Conservation (phyloP, 2,113 vertebrate species). For the Chloropsis cyanopogon region DNA sequence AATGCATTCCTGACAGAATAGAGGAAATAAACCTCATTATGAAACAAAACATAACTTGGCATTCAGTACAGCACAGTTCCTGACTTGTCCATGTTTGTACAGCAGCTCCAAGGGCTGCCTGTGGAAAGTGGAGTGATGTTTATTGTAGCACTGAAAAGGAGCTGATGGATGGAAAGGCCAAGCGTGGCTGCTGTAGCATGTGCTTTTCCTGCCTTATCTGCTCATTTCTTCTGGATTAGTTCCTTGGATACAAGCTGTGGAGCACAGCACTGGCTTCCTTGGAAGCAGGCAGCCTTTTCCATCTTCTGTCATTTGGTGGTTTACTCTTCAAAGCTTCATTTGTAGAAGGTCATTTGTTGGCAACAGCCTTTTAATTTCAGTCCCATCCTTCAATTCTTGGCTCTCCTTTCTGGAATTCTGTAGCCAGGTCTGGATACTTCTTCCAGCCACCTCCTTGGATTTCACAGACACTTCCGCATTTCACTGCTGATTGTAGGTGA, state of each 20-base stretch:
- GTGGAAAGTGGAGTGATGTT: background rate
- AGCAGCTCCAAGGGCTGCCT: background rate
- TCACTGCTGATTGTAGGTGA: background rate
- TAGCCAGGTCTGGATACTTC: background rate
- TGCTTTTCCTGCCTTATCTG: background rate
- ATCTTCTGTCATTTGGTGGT: background rate
- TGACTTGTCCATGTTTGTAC: background rate
- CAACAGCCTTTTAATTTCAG: background rate
- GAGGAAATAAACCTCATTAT: background rate
- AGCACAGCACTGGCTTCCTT: background rate
- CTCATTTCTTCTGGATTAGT: background rate
- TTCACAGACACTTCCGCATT: background rate
- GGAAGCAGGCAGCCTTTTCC: background rate
- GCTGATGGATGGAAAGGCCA: background rate
- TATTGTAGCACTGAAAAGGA: background rate
- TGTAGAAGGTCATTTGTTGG: background rate
- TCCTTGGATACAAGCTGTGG: background rate
- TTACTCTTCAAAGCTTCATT: background rate
- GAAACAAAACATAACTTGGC: background rate
- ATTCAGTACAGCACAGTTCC: background rate
- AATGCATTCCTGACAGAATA: background rate
- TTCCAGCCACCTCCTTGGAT: background rate
- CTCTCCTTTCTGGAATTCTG: background rate
- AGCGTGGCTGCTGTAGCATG: background rate
- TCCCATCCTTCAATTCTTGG: background rate